Evolutionary conservation across 2,797 vertebrate genomes (phyloP).

Genomic region (Dicrostonyx torquatus): DNA sequence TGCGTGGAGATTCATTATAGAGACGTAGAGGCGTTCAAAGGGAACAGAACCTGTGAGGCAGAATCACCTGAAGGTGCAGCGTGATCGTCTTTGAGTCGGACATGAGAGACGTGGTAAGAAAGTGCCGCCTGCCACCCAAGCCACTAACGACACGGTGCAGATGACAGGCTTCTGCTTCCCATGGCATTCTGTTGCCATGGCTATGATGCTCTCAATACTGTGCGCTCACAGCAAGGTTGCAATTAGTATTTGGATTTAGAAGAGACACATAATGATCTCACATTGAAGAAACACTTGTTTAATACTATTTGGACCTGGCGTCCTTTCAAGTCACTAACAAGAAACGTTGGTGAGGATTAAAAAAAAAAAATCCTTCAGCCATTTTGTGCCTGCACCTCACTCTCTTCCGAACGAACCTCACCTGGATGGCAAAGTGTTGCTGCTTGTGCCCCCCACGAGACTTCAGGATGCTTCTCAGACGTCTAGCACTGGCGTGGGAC

Average conservation of each 20-base stretch:
- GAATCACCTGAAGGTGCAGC: conserved; percentile 75
- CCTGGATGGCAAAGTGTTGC: neutral
- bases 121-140: conserved; percentile 67
- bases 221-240: conserved; percentile 86
- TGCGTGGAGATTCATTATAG: conserved; percentile 81
- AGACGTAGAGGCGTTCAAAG: conserved; percentile 74
- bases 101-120: conserved; percentile 67
- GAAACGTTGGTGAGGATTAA: conserved; percentile 70
- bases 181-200: conserved; percentile 85
- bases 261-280: conserved; percentile 86
- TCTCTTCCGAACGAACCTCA: conserved; percentile 55
- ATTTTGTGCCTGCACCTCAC: conserved; percentile 71
- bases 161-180: conserved; percentile 76
- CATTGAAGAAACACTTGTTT: conserved; percentile 84
- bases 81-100: conserved; percentile 73
- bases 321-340: conserved; percentile 79
- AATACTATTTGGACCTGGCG: conserved; percentile 82
- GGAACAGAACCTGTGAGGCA: conserved; percentile 61
- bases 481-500: neutral
- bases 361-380: conserved; percentile 63
- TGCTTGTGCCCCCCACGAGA: neutral
- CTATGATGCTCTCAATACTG: conserved; percentile 85
- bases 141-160: conserved; percentile 39
- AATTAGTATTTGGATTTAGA: conserved; percentile 89
- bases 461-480: neutral